Base-by-base conservation (phyloP, 2,113 vertebrate species). In the Aegotheles bennettii region DNA sequence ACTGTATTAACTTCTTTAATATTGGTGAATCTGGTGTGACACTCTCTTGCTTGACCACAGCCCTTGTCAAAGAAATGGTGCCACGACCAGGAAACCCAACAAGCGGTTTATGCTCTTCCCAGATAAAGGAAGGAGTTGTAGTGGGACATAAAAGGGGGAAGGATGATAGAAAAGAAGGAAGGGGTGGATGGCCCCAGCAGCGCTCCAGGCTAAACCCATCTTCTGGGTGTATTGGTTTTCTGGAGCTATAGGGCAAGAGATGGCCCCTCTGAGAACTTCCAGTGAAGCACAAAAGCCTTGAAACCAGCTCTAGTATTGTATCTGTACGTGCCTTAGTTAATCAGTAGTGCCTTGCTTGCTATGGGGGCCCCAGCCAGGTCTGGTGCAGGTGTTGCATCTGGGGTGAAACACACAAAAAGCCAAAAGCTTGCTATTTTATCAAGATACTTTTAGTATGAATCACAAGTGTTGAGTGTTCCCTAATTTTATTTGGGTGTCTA, bases 161-260 rank as follows among this genome's bases (percentile, higher is more conserved):
- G 19, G 45, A 12, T 0, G 78, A 16, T 40, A 28, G 4, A n/a
- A n/a, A n/a, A n/a, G n/a, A n/a, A n/a, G n/a, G n/a, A n/a, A n/a
- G n/a, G 70, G 25, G 13, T 2, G 1, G 29, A 9, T n/a, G 14
- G n/a, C 47, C 20, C 4, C 0, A 10, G 23, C 48, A 77, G 31
- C 0, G 1, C 33, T 84, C 18, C 36, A 51, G 16, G 14, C 50
- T 71, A 17, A 1, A 8, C 15, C 6, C 3, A 0, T 21, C 35
- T 43, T 42, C 57, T 68, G 38, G n/a, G 17, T 0, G 0, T 38
- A 15, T 23, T 1, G 0, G 17, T 45, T 60, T 38, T 47, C n/a
- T 56, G 21, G 17, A 61, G 26, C 36, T 50, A 2, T 5, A 75
- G 33, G 47, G 16, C 29, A 68, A 36, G 61, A 75, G 42, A 31